Conservation (phyloP, 2,113 vertebrate species). For the Nematolebias whitei region DNA sequence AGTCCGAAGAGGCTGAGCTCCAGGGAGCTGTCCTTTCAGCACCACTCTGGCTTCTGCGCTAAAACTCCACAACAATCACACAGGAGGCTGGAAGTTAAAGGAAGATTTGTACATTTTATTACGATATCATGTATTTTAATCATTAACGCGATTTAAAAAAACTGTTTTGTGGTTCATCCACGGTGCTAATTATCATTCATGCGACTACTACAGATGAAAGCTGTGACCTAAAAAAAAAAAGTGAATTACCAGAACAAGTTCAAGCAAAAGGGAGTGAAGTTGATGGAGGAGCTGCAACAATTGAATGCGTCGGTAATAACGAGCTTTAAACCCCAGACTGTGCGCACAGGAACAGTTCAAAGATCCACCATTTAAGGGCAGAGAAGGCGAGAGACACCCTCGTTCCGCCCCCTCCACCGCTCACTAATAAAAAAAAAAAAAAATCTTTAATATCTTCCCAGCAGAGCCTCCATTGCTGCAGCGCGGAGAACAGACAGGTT, state of each 20-base stretch:
- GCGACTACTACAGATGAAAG: not conserved
- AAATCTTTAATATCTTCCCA: constrained; percentile 71
- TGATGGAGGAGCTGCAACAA: constrained; percentile 43
- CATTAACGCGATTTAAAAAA: too few species aligned
- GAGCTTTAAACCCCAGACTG: constrained; percentile 23
- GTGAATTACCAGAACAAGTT: not conserved
- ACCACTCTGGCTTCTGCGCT: constrained; percentile 51
- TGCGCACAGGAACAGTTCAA: constrained; percentile 24
- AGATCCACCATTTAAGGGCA: constrained; percentile 19
- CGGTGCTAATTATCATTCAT: not conserved
- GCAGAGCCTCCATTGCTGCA: constrained; percentile 59
- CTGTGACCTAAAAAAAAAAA: not conserved
- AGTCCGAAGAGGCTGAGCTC: constrained; percentile 10
- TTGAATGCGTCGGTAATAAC: constrained; percentile 36
- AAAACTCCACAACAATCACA: constrained; percentile 16
- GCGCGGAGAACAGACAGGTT: constrained; percentile 11
- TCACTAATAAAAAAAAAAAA: constrained; percentile 73
- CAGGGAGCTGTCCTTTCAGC: constrained; percentile 85
- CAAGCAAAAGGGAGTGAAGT: constrained; percentile 1
- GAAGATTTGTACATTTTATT: too few species aligned
- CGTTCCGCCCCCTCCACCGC: constrained; percentile 53
- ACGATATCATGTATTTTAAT: not conserved
- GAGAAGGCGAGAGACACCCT: constrained; percentile 17
- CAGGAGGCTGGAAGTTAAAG: not conserved
- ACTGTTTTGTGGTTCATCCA: not conserved